Base-by-base conservation (phyloP, 2,888 invertebrate species). In the Drepana falcataria region DNA sequence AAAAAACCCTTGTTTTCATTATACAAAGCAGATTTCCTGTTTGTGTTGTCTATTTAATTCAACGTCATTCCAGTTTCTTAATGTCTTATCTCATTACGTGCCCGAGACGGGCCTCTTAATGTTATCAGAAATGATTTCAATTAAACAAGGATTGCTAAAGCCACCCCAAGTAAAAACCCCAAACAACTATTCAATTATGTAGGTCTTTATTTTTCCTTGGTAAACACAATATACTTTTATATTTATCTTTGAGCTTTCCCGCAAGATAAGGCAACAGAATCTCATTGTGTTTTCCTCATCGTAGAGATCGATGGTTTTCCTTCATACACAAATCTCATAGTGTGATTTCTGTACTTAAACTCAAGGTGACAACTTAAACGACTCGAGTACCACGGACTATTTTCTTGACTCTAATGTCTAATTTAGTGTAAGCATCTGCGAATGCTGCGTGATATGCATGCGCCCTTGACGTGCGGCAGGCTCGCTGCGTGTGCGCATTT, bases 391-490 rank as follows among this genome's bases (percentile, higher is more conserved):
- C n/a, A 9, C 40, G 37, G 44, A 34, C 35, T 44, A 2, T 44
- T 9, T 4, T 44, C 2, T 44, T 9, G 9, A 9, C 9, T 44
- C 44, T 40, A 2, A 53, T 51, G 53, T 63, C 64, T 83, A 90
- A 4, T 84, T 85, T n/a, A 93, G 82, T 49, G 93, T 93, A 2
- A 94, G 80, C 73, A 93, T 94, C 73, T 94, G 93, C 2, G 93
- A 92, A 55, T 93, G 93, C 64, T 92, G 92, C 40, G 92, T 93
- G 53, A 93, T 92, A 56, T 92, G 93, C 70, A 94, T 89, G 53
- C 92, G 91, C 1, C 91, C 93, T 60, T 92, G 91, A 1, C 88
- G 82, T 53, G 87, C 81, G 48, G 89, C 88, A 2, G 87, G 91
- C 59, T 92, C 91, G 60, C 83, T 90, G 53, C 92, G 87, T 48